Evolutionary conservation across 2,113 vertebrate genomes (phyloP).

Genomic region (Elephas maximus): DNA sequence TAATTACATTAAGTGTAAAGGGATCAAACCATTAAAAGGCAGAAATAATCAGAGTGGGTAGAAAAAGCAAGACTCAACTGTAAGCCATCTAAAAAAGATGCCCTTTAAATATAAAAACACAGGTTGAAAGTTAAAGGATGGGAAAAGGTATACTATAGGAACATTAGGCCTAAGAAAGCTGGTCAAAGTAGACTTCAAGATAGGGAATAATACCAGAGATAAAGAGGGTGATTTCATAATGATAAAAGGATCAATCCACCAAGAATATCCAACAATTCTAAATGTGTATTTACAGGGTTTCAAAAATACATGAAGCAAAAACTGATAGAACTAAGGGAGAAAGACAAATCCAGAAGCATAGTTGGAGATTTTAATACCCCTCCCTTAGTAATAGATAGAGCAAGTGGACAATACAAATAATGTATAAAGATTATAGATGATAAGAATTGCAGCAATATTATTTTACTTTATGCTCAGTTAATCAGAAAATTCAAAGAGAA

Average conservation of each 20-base stretch:
- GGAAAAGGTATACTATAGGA: too few relatives aligned
- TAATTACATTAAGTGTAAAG: conserved; percentile 25
- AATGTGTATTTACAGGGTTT: not conserved
- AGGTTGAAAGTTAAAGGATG: too few relatives aligned
- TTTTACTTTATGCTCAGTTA: not conserved
- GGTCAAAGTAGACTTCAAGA: not conserved
- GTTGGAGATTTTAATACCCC: not conserved
- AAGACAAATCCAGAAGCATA: not conserved
- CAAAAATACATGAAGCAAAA: not conserved
- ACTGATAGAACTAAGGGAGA: not conserved
- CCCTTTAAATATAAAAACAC: not conserved
- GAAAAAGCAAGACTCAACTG: not conserved
- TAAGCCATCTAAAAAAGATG: not conserved
- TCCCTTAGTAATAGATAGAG: not conserved
- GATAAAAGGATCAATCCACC: not conserved
- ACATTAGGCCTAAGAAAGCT: too few relatives aligned
- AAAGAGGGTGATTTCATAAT: not conserved
- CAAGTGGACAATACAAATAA: not conserved
- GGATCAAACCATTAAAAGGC: not conserved
- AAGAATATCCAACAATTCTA: not conserved
- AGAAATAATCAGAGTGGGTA: not conserved
- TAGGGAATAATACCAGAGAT: not conserved
- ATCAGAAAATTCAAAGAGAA: not conserved
- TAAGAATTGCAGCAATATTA: conserved; percentile 7
- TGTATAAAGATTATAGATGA: not conserved